phyloP scores from a whole-genome alignment of 2,797 vertebrate genomes.

The Diplodus puntazzo region DNA sequence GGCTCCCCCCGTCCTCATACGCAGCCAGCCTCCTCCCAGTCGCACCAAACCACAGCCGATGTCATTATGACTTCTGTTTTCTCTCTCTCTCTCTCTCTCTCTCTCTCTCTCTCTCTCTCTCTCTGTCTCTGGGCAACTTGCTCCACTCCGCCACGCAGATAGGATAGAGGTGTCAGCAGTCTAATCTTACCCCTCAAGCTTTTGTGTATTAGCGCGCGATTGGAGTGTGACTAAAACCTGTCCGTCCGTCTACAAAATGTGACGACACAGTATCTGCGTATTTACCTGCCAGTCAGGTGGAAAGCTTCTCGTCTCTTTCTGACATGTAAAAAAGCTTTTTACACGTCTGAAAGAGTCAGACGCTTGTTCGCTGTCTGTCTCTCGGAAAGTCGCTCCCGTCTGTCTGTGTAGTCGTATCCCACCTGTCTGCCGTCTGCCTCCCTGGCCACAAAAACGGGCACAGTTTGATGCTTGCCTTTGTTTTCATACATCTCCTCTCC shows the following conservation, averaged over 20 bases:
- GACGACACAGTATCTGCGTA: not conserved
- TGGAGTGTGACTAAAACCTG: conserved; percentile 19
- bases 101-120: conserved; percentile 1
- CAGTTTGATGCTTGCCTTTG: not conserved
- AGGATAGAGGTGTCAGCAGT: not conserved
- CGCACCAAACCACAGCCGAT: conserved; percentile 19
- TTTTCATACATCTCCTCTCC: not conserved
- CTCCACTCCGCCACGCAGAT: not conserved
- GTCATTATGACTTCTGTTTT: conserved; percentile 19
- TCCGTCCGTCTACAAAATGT: conserved; percentile 1
- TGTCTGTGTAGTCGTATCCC: conserved; percentile 25
- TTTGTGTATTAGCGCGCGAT: not conserved
- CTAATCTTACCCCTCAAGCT: conserved; percentile 12
- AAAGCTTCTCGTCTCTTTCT: not conserved
- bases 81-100: too few species aligned
- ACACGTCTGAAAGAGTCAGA: conserved; percentile 4
- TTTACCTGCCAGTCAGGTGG: conserved; percentile 16
- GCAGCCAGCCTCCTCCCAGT: not conserved
- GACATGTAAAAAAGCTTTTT: not conserved
- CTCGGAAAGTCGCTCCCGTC: conserved; percentile 22
- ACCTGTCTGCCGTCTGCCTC: conserved; percentile 13
- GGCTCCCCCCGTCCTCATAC: not conserved
- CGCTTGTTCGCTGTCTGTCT: conserved; percentile 24
- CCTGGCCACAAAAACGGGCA: not conserved
- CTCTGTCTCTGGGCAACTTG: not conserved